A percentile compares a stretch with the other conserved stretches of the same genome.
Conservation (phyloP, 2,888 invertebrate species). For the Euplagia quadripunctaria region DNA sequence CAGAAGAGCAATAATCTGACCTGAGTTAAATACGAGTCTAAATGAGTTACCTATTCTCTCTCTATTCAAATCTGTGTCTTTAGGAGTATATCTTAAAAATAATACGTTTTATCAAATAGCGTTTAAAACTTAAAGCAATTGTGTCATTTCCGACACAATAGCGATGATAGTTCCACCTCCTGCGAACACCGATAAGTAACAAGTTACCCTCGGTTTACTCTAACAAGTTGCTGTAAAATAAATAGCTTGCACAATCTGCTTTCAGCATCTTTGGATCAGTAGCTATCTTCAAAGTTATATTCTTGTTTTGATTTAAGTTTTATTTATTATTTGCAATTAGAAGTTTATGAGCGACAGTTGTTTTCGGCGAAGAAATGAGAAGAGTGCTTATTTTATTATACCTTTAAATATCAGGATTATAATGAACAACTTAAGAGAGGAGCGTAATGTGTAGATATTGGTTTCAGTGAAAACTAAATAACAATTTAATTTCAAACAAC, state of each 20-base stretch:
- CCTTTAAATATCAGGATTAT: background rate
- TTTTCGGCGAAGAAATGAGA: no score
- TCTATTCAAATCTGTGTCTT: no score
- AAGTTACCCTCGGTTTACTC: background rate
- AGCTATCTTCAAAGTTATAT: background rate
- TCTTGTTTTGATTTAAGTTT: background rate
- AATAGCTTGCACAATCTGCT: background rate
- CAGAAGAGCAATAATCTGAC: no score
- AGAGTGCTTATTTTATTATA: background rate
- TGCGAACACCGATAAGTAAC: background rate
- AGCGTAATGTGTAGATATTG: background rate
- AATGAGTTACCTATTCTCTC: no score
- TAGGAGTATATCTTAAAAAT: no score
- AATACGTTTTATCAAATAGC: no score
- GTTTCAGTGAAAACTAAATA: background rate
- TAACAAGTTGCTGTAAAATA: background rate
- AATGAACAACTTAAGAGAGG: background rate
- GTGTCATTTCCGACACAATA: background rate
- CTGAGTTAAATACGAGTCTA: no score
- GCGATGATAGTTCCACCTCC: background rate
- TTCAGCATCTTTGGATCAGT: background rate
- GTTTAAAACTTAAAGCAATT: background rate
- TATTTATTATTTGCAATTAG: background rate
- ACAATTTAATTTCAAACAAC: background rate
- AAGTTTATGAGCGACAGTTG: no score